phyloP scores from a whole-genome alignment of 2,113 vertebrate genomes.

The Motacilla tschutschensis region DNA sequence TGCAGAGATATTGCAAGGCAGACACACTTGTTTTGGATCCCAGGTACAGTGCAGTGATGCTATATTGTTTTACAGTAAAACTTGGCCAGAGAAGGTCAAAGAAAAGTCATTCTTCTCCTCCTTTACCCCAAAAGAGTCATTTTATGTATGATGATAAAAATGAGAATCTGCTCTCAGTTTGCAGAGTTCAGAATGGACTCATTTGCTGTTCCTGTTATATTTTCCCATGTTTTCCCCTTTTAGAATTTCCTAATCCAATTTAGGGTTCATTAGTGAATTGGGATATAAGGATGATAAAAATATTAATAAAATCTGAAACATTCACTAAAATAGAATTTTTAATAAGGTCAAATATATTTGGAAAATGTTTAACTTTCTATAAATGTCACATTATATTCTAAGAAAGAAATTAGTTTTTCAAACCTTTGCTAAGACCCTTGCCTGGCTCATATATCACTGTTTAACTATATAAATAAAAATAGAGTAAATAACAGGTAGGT shows the following conservation, averaged over 20 bases:
- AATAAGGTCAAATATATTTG: constrained; percentile 53
- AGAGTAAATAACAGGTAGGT: background rate
- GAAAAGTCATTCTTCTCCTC: constrained; percentile 24
- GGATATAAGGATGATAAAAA: constrained; percentile 32
- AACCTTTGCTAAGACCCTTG: background rate
- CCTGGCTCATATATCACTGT: background rate
- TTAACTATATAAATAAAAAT: background rate
- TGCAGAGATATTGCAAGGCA: constrained; percentile 27
- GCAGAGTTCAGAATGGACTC: constrained; percentile 13
- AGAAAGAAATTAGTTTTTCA: background rate
- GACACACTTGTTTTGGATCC: constrained; percentile 10
- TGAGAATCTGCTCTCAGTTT: constrained; percentile 28
- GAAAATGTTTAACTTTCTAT: constrained; percentile 27
- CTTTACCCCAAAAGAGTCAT: background rate
- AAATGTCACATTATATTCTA: background rate
- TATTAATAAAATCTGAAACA: constrained; percentile 24
- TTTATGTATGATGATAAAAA: constrained; percentile 22
- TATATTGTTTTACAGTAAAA: constrained; percentile 31
- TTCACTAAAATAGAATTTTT: constrained; percentile 26
- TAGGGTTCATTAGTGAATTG: constrained; percentile 52
- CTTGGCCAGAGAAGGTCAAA: constrained; percentile 19
- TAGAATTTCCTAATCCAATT: constrained; percentile 38
- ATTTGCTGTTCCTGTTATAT: background rate
- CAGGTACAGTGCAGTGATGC: background rate
- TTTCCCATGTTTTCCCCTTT: constrained; percentile 11